Conservation (phyloP, 2,113 vertebrate species). For the Amphiprion ocellaris region DNA sequence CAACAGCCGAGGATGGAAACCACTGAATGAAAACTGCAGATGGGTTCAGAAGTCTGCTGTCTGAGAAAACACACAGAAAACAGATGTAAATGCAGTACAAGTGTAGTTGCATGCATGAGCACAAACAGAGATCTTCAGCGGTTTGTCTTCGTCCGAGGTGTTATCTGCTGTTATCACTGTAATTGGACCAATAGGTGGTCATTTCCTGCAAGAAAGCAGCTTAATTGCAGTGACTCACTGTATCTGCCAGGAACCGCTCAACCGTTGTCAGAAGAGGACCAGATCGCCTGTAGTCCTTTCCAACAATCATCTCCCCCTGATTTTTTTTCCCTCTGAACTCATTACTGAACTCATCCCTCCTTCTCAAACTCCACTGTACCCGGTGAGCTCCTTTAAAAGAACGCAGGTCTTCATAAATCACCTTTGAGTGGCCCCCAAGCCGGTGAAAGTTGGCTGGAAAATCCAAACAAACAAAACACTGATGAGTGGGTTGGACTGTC, state of each 20-base stretch:
- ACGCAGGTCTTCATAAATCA: slow-evolving; percentile 54
- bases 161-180: slow-evolving; percentile 68
- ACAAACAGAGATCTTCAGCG: background rate
- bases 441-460: slow-evolving; percentile 53
- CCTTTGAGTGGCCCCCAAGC: slow-evolving; percentile 40
- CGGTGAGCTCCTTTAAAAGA: slow-evolving; percentile 54
- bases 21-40: slow-evolving; percentile 38
- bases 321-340: slow-evolving; percentile 47
- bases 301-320: background rate
- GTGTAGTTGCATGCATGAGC: background rate
- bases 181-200: slow-evolving; percentile 61
- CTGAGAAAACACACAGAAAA: slow-evolving; percentile 30
- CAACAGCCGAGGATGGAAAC: slow-evolving; percentile 51
- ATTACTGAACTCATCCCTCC: slow-evolving; percentile 55
- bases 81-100: slow-evolving; percentile 28
- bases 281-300: slow-evolving; percentile 24
- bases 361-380: slow-evolving; percentile 36
- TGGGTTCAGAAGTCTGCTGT: slow-evolving; percentile 42
- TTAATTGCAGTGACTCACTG: slow-evolving; percentile 57
- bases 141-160: slow-evolving; percentile 33
- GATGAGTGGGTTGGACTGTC: slow-evolving; percentile 53
- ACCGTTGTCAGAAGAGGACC: slow-evolving; percentile 45
- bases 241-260: slow-evolving; percentile 15
- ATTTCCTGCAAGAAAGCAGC: slow-evolving; percentile 69
- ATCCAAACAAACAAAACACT: slow-evolving; percentile 71